Evolutionary conservation across 2,797 vertebrate genomes (phyloP).

Genomic region (Aulostomus chinensis): DNA sequence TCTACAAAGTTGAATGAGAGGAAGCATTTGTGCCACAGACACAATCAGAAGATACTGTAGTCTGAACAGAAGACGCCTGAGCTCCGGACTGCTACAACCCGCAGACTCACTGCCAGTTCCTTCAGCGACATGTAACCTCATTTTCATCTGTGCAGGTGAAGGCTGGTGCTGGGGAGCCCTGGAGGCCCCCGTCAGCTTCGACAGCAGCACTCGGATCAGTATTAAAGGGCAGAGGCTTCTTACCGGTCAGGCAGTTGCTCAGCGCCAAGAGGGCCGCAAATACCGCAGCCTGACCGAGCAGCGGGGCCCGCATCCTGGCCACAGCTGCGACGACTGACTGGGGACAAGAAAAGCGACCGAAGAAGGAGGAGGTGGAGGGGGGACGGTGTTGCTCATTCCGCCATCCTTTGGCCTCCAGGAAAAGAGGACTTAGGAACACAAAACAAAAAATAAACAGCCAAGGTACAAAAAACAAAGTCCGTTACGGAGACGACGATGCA

Average conservation of each 20-base stretch:
- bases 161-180: neutral
- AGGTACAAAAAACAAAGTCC: too few relatives aligned
- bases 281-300: conserved; percentile 59
- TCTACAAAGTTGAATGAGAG: too few relatives aligned
- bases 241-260: conserved; percentile 65
- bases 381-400: conserved; percentile 66
- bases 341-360: conserved; percentile 24
- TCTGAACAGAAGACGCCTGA: too few relatives aligned
- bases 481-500: too few relatives aligned
- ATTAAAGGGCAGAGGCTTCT: conserved; percentile 1
- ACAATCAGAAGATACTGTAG: too few relatives aligned
- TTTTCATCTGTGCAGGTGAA: neutral
- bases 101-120: too few relatives aligned
- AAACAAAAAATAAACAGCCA: neutral
- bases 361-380: conserved; percentile 9
- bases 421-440: neutral
- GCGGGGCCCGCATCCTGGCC: conserved; percentile 63
- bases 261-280: conserved; percentile 59
- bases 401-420: conserved; percentile 44
- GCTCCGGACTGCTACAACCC: too few relatives aligned
- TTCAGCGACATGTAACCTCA: neutral
- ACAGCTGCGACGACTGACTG: conserved; percentile 36
- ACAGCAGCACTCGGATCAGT: neutral
- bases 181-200: neutral
- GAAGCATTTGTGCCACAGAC: too few relatives aligned